phyloP scores from a whole-genome alignment of 2,113 vertebrate genomes.

The Chroicocephalus ridibundus region DNA sequence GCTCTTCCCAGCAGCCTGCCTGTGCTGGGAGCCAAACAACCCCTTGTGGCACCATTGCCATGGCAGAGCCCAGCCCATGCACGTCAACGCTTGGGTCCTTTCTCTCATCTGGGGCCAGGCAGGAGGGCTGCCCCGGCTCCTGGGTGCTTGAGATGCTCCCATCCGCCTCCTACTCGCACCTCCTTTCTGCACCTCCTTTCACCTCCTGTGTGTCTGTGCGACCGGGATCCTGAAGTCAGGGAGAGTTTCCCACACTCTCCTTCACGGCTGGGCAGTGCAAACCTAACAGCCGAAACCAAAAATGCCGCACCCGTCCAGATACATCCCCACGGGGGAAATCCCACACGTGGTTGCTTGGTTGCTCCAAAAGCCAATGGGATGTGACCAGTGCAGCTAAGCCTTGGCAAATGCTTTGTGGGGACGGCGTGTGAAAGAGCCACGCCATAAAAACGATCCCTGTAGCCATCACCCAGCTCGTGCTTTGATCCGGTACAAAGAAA shows the following conservation, averaged over 20 bases:
- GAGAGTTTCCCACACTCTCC: not conserved
- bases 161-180: accelerated
- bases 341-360: not conserved
- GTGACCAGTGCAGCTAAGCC: not conserved
- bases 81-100: accelerated
- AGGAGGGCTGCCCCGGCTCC: not conserved
- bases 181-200: not conserved
- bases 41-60: not conserved
- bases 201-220: not conserved
- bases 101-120: not conserved
- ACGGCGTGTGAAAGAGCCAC: accelerated
- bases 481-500: not conserved
- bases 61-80: too few species aligned
- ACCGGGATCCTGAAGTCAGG: not conserved
- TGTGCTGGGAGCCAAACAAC: not conserved
- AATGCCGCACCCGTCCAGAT: not conserved
- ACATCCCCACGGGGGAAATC: not conserved
- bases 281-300: not conserved
- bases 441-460: accelerated
- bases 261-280: not conserved
- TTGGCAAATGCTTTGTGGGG: not conserved
- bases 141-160: accelerated
- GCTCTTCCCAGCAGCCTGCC: not conserved
- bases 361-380: not conserved
- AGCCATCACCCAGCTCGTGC: not conserved